A percentile compares a stretch with the other conserved stretches of the same genome.
Conservation (phyloP, 2,888 invertebrate genomes). For the Tortrix viridana region DNA sequence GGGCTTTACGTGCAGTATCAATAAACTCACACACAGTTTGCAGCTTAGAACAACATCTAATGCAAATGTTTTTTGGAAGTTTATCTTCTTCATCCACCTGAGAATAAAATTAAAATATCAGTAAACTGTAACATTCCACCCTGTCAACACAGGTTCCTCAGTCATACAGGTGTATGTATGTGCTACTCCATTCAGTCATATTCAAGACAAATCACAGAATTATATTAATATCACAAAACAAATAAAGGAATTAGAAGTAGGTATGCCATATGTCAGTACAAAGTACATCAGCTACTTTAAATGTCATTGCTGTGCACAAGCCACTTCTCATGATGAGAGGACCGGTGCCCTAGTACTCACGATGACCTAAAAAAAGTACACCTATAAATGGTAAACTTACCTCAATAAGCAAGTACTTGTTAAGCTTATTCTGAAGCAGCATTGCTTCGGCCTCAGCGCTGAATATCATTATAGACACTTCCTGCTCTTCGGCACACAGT, state of each 20-base stretch:
- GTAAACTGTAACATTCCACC: background rate
- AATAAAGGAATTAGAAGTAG: too few relatives aligned
- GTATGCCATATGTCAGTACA: too few relatives aligned
- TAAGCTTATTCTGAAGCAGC: conserved; percentile 87
- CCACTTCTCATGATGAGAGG: too few relatives aligned
- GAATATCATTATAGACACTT: conserved; percentile 86
- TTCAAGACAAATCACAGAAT: too few relatives aligned
- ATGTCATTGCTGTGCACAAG: too few relatives aligned
- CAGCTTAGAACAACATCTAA: conserved; percentile 85
- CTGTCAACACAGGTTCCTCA: background rate
- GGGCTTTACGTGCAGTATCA: conserved; percentile 86
- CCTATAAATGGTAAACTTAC: conserved; percentile 62
- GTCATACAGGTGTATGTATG: background rate
- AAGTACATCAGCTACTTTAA: too few relatives aligned
- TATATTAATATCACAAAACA: too few relatives aligned
- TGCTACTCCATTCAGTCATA: too few relatives aligned
- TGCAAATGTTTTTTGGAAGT: conserved; percentile 88
- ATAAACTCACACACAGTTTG: conserved; percentile 88
- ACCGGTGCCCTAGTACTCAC: too few relatives aligned
- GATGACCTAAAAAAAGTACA: background rate
- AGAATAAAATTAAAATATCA: conserved; percentile 38
- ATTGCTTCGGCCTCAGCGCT: conserved; percentile 87
- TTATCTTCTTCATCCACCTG: conserved; percentile 87
- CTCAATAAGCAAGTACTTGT: conserved; percentile 87
- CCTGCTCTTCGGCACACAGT: conserved; percentile 86